A percentile compares a stretch with the other conserved stretches of the same genome.
Conservation (phyloP, 2,113 vertebrate genomes). For the Piprites chloris region DNA sequence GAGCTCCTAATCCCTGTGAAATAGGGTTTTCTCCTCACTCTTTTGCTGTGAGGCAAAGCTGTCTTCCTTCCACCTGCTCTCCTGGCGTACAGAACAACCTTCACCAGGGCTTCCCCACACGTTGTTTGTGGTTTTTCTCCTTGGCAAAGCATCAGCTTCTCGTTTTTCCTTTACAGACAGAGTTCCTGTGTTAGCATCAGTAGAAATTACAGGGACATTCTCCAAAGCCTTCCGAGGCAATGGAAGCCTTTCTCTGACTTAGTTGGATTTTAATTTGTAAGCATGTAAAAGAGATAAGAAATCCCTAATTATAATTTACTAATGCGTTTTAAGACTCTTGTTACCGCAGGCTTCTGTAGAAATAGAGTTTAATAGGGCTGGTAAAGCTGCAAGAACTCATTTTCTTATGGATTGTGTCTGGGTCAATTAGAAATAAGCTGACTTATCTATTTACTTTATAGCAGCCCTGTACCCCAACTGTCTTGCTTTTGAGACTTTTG, state of each 20-base stretch:
- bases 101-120: not conserved
- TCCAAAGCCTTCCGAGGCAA: not conserved
- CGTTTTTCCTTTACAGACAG: not conserved
- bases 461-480: not conserved
- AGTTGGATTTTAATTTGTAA: not conserved
- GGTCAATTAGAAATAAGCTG: not conserved
- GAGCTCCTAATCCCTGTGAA: not conserved
- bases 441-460: not conserved
- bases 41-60: not conserved
- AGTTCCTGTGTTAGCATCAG: not conserved
- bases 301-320: slow-evolving; percentile 16
- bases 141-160: not conserved
- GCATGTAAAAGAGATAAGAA: not conserved
- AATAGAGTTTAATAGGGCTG: not conserved
- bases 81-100: not conserved
- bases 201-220: not conserved
- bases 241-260: not conserved
- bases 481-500: not conserved
- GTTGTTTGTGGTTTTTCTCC: not conserved
- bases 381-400: not conserved
- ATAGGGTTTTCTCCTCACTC: accelerated
- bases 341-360: not conserved
- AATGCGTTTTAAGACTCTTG: not conserved
- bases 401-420: not conserved
- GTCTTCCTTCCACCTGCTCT: not conserved